Conservation (phyloP, 2,888 invertebrate genomes). For the Dascillus cervinus region DNA sequence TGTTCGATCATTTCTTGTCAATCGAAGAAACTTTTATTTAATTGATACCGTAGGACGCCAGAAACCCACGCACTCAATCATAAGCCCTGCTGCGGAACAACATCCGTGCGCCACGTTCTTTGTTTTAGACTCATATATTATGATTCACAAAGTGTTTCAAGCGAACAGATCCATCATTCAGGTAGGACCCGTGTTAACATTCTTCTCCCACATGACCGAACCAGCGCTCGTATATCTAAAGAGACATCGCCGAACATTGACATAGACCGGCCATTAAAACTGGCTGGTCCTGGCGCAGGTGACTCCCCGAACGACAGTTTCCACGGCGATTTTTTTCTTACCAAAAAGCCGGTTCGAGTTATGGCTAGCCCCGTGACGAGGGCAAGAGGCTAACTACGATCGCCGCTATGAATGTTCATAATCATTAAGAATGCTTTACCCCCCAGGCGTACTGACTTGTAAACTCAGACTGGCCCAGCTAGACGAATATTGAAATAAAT, state of each 20-base stretch:
- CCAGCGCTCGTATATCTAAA: too few species aligned
- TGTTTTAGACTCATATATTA: conserved; percentile 27
- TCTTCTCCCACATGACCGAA: conserved; percentile 25
- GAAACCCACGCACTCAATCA: conserved; percentile 34
- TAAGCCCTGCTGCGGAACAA: conserved; percentile 32
- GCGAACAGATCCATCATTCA: conserved; percentile 32
- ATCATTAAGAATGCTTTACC: conserved; percentile 23
- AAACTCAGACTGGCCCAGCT: conserved; percentile 20
- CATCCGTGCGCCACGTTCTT: conserved; percentile 29
- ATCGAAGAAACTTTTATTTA: too few species aligned
- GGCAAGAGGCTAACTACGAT: conserved; percentile 18
- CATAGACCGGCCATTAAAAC: conserved; percentile 12
- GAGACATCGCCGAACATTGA: conserved; percentile 15
- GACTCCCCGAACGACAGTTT: too few species aligned
- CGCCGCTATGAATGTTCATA: conserved; percentile 24
- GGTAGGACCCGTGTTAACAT: conserved; percentile 28
- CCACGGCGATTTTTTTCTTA: too few species aligned
- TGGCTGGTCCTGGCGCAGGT: conserved; percentile 1
- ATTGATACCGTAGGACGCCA: conserved; percentile 36
- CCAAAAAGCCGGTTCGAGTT: too few species aligned
- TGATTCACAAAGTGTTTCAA: conserved; percentile 27
- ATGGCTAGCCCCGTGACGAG: not conserved
- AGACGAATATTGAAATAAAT: conserved; percentile 29
- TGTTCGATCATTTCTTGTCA: too few species aligned
- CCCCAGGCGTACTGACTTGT: conserved; percentile 18